These are phyloP conservation scores for Formica selysi DNA, from an alignment of 1,140 invertebrate genomes.

Conservation along the genomic window DNA sequence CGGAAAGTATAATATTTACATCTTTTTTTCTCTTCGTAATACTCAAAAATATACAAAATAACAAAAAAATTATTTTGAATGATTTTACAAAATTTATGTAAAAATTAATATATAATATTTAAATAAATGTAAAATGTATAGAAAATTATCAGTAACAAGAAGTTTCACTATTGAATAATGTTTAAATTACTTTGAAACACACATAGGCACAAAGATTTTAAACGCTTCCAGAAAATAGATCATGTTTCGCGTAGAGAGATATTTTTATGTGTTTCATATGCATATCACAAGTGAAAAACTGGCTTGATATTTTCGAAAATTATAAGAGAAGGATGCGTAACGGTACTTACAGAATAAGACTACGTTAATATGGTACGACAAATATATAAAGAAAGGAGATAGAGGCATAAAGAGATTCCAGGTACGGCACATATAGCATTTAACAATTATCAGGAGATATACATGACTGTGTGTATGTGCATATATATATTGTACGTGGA, in stretches of 20 bases:
- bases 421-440: constrained; percentile 70
- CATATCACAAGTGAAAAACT: no score
- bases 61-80: not conserved
- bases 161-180: not conserved
- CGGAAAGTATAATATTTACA: not conserved
- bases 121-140: not conserved
- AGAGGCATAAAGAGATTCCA: constrained; percentile 70
- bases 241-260: not conserved
- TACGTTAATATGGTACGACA: constrained; percentile 68
- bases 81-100: not conserved
- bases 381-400: constrained; percentile 67
- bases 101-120: constrained; percentile 14
- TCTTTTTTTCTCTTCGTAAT: not conserved
- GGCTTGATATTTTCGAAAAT: not conserved
- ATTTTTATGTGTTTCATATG: not conserved
- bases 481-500: constrained; percentile 33
- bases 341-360: constrained; percentile 39
- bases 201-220: not conserved
- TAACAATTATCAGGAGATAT: constrained; percentile 72
- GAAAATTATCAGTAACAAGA: not conserved
- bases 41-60: not conserved
- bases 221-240: not conserved
- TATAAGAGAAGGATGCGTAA: not conserved
- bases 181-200: constrained; percentile 15
- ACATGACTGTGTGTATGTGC: constrained; percentile 53